phyloP scores from a whole-genome alignment of 2,113 vertebrate genomes.

The Pomatostomus ruficeps region DNA sequence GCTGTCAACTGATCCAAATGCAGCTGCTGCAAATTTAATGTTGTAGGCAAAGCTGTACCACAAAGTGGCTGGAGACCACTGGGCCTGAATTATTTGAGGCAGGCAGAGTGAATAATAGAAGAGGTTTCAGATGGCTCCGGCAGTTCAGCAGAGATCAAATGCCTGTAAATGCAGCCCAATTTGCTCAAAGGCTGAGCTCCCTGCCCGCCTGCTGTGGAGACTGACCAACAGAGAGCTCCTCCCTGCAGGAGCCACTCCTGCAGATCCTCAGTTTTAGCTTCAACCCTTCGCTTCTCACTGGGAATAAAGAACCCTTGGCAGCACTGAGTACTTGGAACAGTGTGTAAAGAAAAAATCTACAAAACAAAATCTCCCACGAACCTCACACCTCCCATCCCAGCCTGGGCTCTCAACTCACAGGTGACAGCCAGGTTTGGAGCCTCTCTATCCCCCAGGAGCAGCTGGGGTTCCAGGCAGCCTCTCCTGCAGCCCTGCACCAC shows the following conservation, averaged over 20 bases:
- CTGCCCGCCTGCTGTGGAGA: neutral
- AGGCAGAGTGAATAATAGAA: conserved; percentile 52
- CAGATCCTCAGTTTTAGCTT: neutral
- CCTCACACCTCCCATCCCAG: neutral
- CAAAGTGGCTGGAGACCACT: conserved; percentile 2
- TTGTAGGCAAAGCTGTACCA: conserved; percentile 13
- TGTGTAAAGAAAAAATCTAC: accelerated
- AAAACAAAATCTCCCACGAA: neutral
- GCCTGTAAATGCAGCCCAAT: conserved; percentile 10
- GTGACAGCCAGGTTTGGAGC: neutral
- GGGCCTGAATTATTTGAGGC: conserved; percentile 38
- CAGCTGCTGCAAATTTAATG: conserved; percentile 24
- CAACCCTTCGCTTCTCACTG: neutral
- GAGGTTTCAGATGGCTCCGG: neutral
- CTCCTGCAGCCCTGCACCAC: neutral
- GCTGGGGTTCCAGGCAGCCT: neutral
- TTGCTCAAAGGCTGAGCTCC: neutral
- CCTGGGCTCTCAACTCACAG: accelerated
- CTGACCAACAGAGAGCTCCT: neutral
- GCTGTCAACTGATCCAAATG: conserved; percentile 16
- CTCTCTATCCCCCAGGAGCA: neutral
- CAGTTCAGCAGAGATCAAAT: conserved; percentile 48
- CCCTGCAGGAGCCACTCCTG: neutral
- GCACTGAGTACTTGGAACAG: neutral
- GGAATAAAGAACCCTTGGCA: neutral